A percentile compares a stretch with the other conserved stretches of the same genome.
Conservation (phyloP, 2,797 vertebrate species). For the Myotis vivesi region DNA sequence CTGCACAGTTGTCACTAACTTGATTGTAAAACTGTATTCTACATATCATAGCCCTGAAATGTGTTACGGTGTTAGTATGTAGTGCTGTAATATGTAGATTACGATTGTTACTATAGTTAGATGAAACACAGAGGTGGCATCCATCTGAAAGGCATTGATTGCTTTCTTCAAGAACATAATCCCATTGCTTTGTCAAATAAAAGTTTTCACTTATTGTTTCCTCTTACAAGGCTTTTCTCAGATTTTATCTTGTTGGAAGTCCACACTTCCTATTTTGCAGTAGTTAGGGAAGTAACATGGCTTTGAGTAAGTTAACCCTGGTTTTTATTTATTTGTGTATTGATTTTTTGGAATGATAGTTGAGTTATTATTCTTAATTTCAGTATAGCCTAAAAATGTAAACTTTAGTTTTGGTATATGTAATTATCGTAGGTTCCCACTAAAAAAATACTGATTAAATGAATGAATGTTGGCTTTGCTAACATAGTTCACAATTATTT, state of each 20-base stretch:
- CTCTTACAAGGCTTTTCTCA: neutral
- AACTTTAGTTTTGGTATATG: neutral
- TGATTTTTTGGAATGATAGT: neutral
- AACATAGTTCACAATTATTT: neutral
- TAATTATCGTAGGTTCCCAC: neutral
- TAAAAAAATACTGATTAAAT: neutral
- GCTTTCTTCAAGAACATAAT: neutral
- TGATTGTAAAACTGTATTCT: neutral
- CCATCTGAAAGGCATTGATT: neutral
- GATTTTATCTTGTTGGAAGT: neutral
- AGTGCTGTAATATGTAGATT: neutral
- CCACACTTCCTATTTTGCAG: neutral
- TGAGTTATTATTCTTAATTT: neutral
- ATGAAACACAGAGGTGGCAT: neutral
- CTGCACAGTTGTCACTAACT: neutral
- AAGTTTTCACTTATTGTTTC: constrained; percentile 7
- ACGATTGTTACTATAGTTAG: neutral
- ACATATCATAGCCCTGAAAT: no score
- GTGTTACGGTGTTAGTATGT: no score
- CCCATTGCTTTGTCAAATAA: neutral
- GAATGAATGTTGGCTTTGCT: neutral
- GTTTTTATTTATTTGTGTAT: neutral
- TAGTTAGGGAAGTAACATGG: neutral
- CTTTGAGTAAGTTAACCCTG: neutral
- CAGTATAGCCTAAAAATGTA: neutral